A percentile compares a stretch with the other conserved stretches of the same genome.
Evolutionary conservation across 2,888 invertebrate genomes (phyloP).

Genomic region (Agonopterix subpropinquella): DNA sequence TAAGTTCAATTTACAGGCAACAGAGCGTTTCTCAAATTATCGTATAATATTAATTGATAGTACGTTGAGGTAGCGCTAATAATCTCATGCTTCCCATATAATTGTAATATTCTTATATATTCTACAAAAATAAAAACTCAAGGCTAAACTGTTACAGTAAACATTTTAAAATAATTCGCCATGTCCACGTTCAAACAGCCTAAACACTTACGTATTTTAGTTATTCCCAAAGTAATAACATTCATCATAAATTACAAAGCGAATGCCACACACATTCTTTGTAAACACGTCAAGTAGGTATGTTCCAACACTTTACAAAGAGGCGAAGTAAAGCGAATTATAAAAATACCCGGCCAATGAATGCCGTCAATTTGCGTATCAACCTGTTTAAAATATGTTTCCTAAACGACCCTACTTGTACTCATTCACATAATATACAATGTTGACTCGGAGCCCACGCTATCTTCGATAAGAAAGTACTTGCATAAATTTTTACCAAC

Average conservation of each 20-base stretch:
- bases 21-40: no score
- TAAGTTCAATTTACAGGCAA: no score
- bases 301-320: slow-evolving; percentile 1
- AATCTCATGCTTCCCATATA: no score
- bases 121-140: no score
- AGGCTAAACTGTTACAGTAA: neutral
- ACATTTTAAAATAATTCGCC: no score
- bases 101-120: no score
- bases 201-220: no score
- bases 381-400: slow-evolving; percentile 22
- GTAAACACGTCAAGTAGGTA: slow-evolving; percentile 5
- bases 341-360: slow-evolving; percentile 15
- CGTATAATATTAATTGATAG: no score
- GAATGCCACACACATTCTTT: slow-evolving; percentile 5
- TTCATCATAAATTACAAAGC: slow-evolving; percentile 18
- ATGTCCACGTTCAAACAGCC: no score
- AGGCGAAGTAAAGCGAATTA: slow-evolving; percentile 12
- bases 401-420: slow-evolving; percentile 10
- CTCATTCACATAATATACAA: slow-evolving; percentile 2
- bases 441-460: neutral
- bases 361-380: slow-evolving; percentile 14
- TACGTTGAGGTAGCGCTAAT: no score
- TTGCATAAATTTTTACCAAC: neutral
- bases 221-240: slow-evolving; percentile 4
- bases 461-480: neutral